phyloP scores from a whole-genome alignment of 2,113 vertebrate species.

The Tauraco erythrolophus region DNA sequence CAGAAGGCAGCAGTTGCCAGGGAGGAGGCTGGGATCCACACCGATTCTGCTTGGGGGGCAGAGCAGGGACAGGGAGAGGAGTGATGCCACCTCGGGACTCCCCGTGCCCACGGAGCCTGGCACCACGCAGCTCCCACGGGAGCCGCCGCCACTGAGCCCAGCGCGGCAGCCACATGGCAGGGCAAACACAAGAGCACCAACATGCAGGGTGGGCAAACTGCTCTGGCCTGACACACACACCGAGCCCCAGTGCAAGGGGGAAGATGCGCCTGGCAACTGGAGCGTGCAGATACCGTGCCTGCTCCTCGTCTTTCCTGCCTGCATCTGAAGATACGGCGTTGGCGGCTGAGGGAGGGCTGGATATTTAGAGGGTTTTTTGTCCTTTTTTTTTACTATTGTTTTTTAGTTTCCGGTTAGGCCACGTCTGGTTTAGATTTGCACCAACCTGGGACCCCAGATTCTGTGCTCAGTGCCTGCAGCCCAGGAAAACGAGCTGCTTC shows the following conservation, averaged over 20 bases:
- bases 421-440: constrained; percentile 30
- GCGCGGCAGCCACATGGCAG: fast-evolving
- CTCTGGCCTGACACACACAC: neutral
- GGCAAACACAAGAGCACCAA: neutral
- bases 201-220: neutral
- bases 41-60: neutral
- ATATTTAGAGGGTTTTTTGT: neutral
- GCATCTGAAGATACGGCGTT: neutral
- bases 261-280: neutral
- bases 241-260: too few relatives aligned
- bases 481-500: neutral
- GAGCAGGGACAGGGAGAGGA: neutral
- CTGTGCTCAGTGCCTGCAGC: neutral
- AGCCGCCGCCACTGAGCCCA: neutral
- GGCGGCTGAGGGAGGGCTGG: neutral
- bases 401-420: neutral
- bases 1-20: neutral
- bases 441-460: neutral
- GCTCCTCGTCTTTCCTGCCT: neutral
- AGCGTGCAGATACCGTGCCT: neutral
- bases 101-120: neutral
- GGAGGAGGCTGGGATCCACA: neutral
- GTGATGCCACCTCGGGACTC: neutral
- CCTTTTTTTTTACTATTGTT: neutral
- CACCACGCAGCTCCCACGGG: neutral